Conservation (phyloP, 2,888 invertebrate species). For the Cabera pusaria region DNA sequence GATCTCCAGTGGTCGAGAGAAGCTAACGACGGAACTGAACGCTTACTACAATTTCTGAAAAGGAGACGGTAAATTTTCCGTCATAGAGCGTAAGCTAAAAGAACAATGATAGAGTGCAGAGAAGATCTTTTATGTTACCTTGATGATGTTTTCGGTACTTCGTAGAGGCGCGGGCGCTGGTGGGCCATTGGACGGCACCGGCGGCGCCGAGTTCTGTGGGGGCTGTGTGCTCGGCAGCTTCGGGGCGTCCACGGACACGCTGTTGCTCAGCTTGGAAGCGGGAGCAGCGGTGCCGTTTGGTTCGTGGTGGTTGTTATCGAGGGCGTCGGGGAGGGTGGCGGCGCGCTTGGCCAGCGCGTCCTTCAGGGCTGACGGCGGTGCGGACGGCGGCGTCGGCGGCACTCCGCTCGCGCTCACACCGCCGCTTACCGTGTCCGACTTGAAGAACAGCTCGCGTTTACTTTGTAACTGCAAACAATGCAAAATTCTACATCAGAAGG, state of each 20-base stretch:
- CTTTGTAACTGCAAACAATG: constrained; percentile 87
- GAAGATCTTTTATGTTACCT: no score
- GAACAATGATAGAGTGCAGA: no score
- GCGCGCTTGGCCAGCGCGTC: constrained; percentile 75
- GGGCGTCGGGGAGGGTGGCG: constrained; percentile 68
- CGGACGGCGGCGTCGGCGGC: constrained; percentile 69
- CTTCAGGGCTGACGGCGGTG: constrained; percentile 79
- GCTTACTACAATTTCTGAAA: no score
- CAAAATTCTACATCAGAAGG: no score
- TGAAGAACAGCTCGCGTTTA: constrained; percentile 95
- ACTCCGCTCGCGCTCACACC: constrained; percentile 62
- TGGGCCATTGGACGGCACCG: constrained; percentile 63
- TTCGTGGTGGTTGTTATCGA: constrained; percentile 77
- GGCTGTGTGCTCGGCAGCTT: constrained; percentile 69
- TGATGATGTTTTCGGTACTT: constrained; percentile 76
- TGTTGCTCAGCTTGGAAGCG: constrained; percentile 66
- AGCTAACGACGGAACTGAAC: no score
- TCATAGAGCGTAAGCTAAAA: no score
- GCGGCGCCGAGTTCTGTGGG: constrained; percentile 74
- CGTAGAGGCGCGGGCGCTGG: constrained; percentile 57
- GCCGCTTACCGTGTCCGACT: constrained; percentile 85
- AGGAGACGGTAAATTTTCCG: no score
- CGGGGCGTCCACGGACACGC: constrained; percentile 64
- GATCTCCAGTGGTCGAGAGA: no score
- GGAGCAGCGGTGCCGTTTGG: constrained; percentile 65